Base-by-base conservation (phyloP, 2,888 invertebrate species). In the Chromoteleia sp. region DNA sequence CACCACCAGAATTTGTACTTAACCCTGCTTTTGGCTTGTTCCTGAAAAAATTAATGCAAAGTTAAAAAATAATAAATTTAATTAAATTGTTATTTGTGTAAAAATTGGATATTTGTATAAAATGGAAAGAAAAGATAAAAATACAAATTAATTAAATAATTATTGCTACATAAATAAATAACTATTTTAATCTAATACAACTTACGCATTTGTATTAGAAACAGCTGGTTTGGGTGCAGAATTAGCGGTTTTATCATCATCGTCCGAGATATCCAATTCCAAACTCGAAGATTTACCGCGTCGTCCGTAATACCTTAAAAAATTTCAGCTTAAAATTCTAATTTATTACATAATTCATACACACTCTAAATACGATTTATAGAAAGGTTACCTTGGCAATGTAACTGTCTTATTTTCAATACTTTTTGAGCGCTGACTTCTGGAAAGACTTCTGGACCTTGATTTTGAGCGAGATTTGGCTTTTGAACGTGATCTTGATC, bases 1-100 rank as follows among this genome's bases (percentile, higher is more conserved):
- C 95, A 94, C 95, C 92, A 93, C 94, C 93, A 92, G 94, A 93
- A 94, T 94, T 91, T 90, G 91, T 94, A 95, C 94, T 94, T 93
- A 93, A 92, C 92, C 93, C 93, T 92, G 93, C 90, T 89, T 91
- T 91, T 90, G 92, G 92, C 89, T 92, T 92, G 89, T 90, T 92
- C 93, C 95, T 95, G 92, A 17, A 67, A 63, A 43, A 15, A 39
- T 12, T 1, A 43, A 17, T 12, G 15, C 8, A 36, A 33, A 33
- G 5, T 33, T 33, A 1, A n/a, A 30, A 63, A n/a, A n/a, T n/a
- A n/a, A n/a, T n/a, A n/a, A n/a, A n/a, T n/a, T n/a, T n/a, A n/a
- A n/a, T n/a, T n/a, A n/a, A n/a, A n/a, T n/a, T n/a, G n/a, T n/a
- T n/a, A n/a, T n/a, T n/a, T n/a, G n/a, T n/a, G n/a, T n/a, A n/a